Percentiles rank a stretch among this genome's conserved stretches.
Conservation (phyloP, 2,888 invertebrate genomes). For the Oscheius sp. region DNA sequence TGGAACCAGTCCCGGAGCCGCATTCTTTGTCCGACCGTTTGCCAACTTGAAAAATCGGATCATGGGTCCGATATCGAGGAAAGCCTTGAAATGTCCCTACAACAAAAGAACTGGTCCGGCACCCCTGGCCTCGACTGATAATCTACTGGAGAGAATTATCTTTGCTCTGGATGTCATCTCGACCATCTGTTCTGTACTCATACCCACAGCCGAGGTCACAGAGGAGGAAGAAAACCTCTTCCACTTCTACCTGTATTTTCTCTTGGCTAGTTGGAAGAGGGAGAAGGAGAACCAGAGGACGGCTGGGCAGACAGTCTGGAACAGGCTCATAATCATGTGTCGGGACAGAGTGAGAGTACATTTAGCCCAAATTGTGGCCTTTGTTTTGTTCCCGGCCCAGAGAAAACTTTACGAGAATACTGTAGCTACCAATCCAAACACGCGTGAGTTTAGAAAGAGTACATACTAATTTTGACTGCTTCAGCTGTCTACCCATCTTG, state of each 20-base stretch:
- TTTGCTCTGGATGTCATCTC: constrained; percentile 49
- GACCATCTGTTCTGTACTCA: constrained; percentile 46
- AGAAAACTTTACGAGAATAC: constrained; percentile 41
- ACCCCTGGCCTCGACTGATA: constrained; percentile 52
- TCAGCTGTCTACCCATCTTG: constrained; percentile 26
- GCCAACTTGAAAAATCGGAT: constrained; percentile 43
- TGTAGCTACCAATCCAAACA: neutral
- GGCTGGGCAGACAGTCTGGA: constrained; percentile 47
- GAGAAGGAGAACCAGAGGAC: constrained; percentile 25
- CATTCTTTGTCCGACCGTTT: constrained; percentile 42
- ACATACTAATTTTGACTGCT: neutral
- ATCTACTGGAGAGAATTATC: constrained; percentile 48
- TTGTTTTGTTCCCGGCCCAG: constrained; percentile 62
- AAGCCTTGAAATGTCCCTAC: constrained; percentile 35
- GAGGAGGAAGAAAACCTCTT: constrained; percentile 61
- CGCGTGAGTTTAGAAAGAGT: neutral
- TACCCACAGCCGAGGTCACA: constrained; percentile 31
- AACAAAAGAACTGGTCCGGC: constrained; percentile 35
- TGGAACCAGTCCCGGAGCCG: constrained; percentile 41
- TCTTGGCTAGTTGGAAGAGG: constrained; percentile 51
- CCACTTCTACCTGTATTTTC: constrained; percentile 51
- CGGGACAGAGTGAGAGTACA: constrained; percentile 53
- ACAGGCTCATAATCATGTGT: constrained; percentile 45
- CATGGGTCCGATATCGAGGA: constrained; percentile 41
- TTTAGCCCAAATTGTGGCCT: constrained; percentile 66